Evolutionary conservation across 1,140 invertebrate species (phyloP).

Genomic region (Diachasma alloeum): DNA sequence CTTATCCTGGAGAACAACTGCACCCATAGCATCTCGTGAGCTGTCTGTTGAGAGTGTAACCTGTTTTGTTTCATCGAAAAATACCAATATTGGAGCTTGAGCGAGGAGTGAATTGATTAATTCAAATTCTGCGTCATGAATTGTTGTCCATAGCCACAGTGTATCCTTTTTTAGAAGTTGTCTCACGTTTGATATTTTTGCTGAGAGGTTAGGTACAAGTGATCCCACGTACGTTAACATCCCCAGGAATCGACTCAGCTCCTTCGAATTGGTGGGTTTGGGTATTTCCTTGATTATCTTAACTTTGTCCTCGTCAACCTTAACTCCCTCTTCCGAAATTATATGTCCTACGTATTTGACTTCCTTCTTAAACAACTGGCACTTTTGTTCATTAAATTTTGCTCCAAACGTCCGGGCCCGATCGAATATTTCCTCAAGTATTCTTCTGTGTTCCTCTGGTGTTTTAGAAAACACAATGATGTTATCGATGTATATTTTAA

Average conservation of each 20-base stretch:
- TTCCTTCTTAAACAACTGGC: constrained; percentile 44
- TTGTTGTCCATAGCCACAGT: constrained; percentile 36
- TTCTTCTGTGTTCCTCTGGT: constrained; percentile 43
- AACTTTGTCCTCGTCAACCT: no score
- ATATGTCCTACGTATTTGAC: constrained; percentile 53
- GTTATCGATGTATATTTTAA: constrained; percentile 57
- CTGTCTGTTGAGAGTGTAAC: constrained; percentile 53
- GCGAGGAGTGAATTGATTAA: constrained; percentile 32
- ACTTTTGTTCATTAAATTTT: constrained; percentile 46
- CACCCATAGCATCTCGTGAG: constrained; percentile 52
- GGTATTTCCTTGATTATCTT: constrained; percentile 46
- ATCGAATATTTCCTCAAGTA: constrained; percentile 38
- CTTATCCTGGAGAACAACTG: constrained; percentile 55
- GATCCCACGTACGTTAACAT: constrained; percentile 45
- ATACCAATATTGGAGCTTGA: constrained; percentile 40
- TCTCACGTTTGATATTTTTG: constrained; percentile 25
- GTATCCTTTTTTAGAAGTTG: constrained; percentile 32
- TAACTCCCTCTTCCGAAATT: constrained; percentile 49
- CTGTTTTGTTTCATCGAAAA: constrained; percentile 44
- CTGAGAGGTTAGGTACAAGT: constrained; percentile 33
- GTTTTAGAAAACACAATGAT: constrained; percentile 43
- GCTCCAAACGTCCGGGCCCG: constrained; percentile 35
- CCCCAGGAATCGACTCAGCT: constrained; percentile 43
- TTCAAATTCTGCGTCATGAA: constrained; percentile 37
- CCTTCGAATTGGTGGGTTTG: constrained; percentile 32